phyloP scores from a whole-genome alignment of 1,140 invertebrate species.

The Danaus melanippus region DNA sequence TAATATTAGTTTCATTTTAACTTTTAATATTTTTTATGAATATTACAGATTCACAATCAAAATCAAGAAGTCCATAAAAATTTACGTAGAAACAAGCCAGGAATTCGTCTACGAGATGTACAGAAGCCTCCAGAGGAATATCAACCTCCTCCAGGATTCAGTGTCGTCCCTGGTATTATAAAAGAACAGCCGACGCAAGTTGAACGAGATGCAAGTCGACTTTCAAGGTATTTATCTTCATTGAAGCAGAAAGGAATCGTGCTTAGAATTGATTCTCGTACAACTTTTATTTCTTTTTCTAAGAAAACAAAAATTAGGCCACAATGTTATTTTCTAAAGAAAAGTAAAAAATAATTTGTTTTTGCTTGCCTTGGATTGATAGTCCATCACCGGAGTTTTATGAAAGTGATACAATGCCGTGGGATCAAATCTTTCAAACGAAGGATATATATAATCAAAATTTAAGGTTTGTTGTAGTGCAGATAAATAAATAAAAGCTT shows the following conservation, averaged over 20 bases:
- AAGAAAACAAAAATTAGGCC: too few species aligned
- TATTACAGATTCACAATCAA: constrained; percentile 75
- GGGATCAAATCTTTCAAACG: constrained; percentile 37
- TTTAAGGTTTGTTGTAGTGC: too few species aligned
- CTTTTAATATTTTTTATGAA: too few species aligned
- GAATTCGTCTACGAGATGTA: constrained; percentile 72
- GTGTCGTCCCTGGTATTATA: constrained; percentile 71
- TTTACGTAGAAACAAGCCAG: constrained; percentile 76
- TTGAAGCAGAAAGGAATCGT: background rate
- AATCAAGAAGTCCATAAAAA: constrained; percentile 81
- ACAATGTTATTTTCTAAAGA: too few species aligned
- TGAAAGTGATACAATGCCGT: constrained; percentile 48
- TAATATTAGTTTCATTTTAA: too few species aligned
- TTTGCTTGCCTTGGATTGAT: constrained; percentile 31
- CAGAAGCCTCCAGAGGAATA: constrained; percentile 73
- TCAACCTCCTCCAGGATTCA: constrained; percentile 74
- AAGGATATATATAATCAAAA: constrained; percentile 14
- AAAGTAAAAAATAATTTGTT: constrained; percentile 11
- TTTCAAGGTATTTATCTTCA: constrained; percentile 41
- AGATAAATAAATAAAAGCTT: background rate
- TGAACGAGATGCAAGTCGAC: constrained; percentile 53
- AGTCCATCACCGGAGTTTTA: constrained; percentile 69
- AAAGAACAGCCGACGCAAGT: constrained; percentile 55
- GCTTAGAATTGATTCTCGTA: background rate
- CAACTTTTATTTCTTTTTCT: constrained; percentile 4